Conservation (phyloP, 2,888 invertebrate genomes). For the Ormyrus pomaceus region DNA sequence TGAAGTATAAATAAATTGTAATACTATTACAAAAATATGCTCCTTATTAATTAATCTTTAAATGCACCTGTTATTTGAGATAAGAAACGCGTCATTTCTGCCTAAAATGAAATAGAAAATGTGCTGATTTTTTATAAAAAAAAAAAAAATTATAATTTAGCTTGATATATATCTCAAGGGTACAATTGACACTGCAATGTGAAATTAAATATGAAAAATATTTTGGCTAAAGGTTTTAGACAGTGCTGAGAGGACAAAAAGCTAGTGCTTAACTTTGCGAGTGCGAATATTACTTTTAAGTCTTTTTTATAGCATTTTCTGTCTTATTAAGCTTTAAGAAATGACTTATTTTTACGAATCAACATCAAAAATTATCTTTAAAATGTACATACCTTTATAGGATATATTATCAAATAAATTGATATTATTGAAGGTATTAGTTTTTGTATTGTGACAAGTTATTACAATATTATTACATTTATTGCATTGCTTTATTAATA, state of each 20-base stretch:
- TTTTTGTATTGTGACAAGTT: slow-evolving; percentile 12
- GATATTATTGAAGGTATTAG: slow-evolving; percentile 45
- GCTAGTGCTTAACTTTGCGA: slow-evolving; percentile 33
- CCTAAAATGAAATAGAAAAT: not conserved
- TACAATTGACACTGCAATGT: slow-evolving; percentile 28
- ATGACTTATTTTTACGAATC: slow-evolving; percentile 49
- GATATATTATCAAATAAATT: slow-evolving; percentile 51
- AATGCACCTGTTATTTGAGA: slow-evolving; percentile 43
- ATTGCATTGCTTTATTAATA: not conserved
- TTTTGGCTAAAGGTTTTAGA: slow-evolving; percentile 48
- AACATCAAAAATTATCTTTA: slow-evolving; percentile 27
- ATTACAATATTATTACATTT: slow-evolving; percentile 5
- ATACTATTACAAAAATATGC: slow-evolving; percentile 60
- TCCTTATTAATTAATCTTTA: slow-evolving; percentile 51
- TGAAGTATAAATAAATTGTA: slow-evolving; percentile 72
- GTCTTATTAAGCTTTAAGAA: slow-evolving; percentile 46
- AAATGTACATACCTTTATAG: slow-evolving; percentile 51
- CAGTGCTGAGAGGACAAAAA: slow-evolving; percentile 21
- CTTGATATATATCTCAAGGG: slow-evolving; percentile 5
- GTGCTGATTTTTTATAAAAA: slow-evolving; percentile 12
- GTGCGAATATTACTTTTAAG: slow-evolving; percentile 59
- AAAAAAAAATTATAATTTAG: slow-evolving; percentile 12
- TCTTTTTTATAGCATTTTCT: slow-evolving; percentile 47
- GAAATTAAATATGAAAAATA: slow-evolving; percentile 39
- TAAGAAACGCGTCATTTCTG: slow-evolving; percentile 1